Conservation (phyloP, 2,797 vertebrate species). For the Anguilla megastoma region DNA sequence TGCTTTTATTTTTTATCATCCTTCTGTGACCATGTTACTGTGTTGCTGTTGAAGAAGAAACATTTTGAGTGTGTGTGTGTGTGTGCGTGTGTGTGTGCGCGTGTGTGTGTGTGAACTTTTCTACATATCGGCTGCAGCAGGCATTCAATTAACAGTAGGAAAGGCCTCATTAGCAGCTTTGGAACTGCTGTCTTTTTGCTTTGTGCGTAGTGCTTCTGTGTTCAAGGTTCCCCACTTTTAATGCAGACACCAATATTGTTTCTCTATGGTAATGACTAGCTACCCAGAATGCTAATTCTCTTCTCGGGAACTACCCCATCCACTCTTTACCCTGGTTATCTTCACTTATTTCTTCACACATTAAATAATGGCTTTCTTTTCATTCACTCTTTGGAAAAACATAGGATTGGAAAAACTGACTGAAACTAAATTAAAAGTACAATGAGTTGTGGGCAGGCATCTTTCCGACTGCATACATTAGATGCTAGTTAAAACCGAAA, state of each 20-base stretch:
- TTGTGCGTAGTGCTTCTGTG: constrained; percentile 23
- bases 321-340: not conserved
- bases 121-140: not conserved
- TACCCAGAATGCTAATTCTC: constrained; percentile 27
- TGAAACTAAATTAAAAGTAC: not conserved
- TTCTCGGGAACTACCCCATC: not conserved
- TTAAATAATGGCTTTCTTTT: not conserved
- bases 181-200: not conserved
- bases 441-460: not conserved
- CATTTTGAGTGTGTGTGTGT: not conserved
- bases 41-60: too few species aligned
- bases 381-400: not conserved
- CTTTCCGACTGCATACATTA: not conserved
- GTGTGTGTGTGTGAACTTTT: not conserved
- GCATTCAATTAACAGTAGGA: not conserved
- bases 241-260: constrained; percentile 27
- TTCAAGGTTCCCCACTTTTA: constrained; percentile 10
- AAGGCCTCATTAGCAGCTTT: constrained; percentile 26
- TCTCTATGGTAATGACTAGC: constrained; percentile 29
- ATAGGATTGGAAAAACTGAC: not conserved
- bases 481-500: not conserved
- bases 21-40: not conserved
- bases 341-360: constrained; percentile 5
- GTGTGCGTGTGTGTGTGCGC: not conserved
- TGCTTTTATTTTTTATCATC: not conserved